Evolutionary conservation across 2,888 invertebrate genomes (phyloP).

Genomic region (Rambutsinella grinnellia): DNA sequence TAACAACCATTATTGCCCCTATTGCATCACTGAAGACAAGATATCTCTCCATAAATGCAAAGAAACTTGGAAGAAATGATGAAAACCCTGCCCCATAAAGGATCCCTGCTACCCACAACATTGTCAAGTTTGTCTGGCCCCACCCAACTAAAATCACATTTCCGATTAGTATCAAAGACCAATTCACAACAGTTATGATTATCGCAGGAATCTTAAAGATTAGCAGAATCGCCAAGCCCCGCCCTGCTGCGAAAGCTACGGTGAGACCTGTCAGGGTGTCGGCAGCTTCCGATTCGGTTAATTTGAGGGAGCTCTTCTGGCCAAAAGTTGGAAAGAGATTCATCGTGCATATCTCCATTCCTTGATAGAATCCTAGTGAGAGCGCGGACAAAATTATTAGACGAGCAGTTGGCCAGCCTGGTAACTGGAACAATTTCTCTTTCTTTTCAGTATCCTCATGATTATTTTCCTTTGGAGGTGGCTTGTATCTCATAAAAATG

Average conservation of each 20-base stretch:
- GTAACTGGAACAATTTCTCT: slow-evolving; percentile 7
- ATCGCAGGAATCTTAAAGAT: slow-evolving; percentile 44
- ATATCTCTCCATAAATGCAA: slow-evolving; percentile 49
- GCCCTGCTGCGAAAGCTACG: slow-evolving; percentile 44
- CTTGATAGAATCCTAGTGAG: slow-evolving; percentile 46
- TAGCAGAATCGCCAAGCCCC: slow-evolving; percentile 40
- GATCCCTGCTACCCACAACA: slow-evolving; percentile 50
- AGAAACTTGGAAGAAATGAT: slow-evolving; percentile 31
- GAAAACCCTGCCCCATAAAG: slow-evolving; percentile 54
- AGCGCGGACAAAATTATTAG: slow-evolving; percentile 42
- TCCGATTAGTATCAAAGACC: slow-evolving; percentile 21
- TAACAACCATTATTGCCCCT: slow-evolving; percentile 40
- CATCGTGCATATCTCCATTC: slow-evolving; percentile 54
- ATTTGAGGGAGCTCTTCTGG: slow-evolving; percentile 47
- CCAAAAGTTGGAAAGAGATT: slow-evolving; percentile 60
- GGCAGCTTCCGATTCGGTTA: slow-evolving; percentile 50
- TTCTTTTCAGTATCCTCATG: background rate
- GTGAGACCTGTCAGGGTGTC: slow-evolving; percentile 48
- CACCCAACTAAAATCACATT: slow-evolving; percentile 33
- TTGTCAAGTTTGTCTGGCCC: slow-evolving; percentile 3
- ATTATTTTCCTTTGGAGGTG: slow-evolving; percentile 29
- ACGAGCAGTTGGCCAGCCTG: slow-evolving; percentile 14
- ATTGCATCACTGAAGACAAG: slow-evolving; percentile 44
- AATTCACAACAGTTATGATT: slow-evolving; percentile 34
- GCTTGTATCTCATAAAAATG: slow-evolving; percentile 48